A percentile compares a stretch with the other conserved stretches of the same genome.
Evolutionary conservation across 2,797 vertebrate genomes (phyloP).

Genomic region (Gambelia wislizenii): DNA sequence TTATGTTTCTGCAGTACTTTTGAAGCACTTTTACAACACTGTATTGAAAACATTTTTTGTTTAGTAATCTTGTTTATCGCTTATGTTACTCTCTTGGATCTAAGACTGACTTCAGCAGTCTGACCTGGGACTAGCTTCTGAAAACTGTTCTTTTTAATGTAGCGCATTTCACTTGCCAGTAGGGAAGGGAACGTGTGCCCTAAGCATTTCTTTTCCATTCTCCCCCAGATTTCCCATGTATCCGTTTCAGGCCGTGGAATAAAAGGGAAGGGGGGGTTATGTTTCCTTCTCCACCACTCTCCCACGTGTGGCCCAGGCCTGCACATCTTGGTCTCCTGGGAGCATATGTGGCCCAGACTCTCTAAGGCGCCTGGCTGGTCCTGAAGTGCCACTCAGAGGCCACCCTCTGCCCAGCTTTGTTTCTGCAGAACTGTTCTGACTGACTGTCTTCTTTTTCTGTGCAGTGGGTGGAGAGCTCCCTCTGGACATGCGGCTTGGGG

Average conservation of each 20-base stretch:
- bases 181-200: too few relatives aligned
- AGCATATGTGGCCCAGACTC: not conserved
- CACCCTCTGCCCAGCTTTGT: not conserved
- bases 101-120: too few relatives aligned
- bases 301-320: not conserved
- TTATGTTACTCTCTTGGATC: not conserved
- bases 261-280: too few relatives aligned
- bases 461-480: conserved; percentile 95
- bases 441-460: conserved; percentile 52
- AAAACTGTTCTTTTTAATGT: not conserved
- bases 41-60: not conserved
- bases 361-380: not conserved
- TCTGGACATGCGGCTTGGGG: conserved; percentile 93
- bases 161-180: not conserved
- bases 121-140: not conserved
- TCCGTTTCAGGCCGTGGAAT: not conserved
- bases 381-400: not conserved
- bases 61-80: not conserved
- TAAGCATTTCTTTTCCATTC: not conserved
- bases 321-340: accelerated
- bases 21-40: not conserved
- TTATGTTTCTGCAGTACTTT: not conserved
- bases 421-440: conserved; percentile 56
- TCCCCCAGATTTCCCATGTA: too few relatives aligned
- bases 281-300: not conserved